These are phyloP conservation scores for Prorops nasuta DNA, from an alignment of 1,140 invertebrate genomes.

Conservation along the genomic window DNA sequence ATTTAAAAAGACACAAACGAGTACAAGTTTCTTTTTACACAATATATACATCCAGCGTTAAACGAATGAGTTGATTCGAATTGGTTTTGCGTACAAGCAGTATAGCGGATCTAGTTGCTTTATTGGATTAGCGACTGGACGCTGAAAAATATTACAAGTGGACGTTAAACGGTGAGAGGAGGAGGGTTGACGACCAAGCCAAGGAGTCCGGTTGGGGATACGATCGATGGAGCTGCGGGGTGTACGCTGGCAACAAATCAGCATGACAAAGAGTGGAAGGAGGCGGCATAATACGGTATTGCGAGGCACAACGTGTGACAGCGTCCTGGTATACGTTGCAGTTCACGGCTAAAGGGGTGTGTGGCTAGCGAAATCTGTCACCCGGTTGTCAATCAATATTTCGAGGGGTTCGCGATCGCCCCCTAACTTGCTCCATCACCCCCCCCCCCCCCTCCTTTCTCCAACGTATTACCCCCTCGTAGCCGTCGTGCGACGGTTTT, in stretches of 20 bases:
- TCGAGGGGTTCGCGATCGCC: slow-evolving; percentile 33
- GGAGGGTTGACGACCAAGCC: neutral
- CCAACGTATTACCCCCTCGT: neutral
- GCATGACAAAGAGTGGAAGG: slow-evolving; percentile 45
- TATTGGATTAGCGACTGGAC: no score
- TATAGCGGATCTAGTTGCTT: no score
- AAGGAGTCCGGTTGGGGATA: neutral
- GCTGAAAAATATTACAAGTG: no score
- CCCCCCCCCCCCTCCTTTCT: slow-evolving; percentile 15
- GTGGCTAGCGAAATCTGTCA: slow-evolving; percentile 52
- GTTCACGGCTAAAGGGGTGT: slow-evolving; percentile 36
- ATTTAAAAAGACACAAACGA: no score
- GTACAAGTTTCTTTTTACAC: no score
- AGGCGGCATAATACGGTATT: slow-evolving; percentile 2
- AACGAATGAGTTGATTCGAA: no score
- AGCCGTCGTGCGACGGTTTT: neutral
- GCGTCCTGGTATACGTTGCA: slow-evolving; percentile 26
- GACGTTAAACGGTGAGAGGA: no score
- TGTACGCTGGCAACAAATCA: slow-evolving; percentile 45
- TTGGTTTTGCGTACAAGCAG: no score
- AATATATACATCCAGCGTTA: no score
- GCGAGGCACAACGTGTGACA: neutral
- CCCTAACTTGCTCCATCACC: slow-evolving; percentile 19
- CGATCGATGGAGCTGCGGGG: slow-evolving; percentile 29
- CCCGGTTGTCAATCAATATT: slow-evolving; percentile 55